Base-by-base conservation (phyloP, 2,113 vertebrate genomes). In the Cebus imitator region DNA sequence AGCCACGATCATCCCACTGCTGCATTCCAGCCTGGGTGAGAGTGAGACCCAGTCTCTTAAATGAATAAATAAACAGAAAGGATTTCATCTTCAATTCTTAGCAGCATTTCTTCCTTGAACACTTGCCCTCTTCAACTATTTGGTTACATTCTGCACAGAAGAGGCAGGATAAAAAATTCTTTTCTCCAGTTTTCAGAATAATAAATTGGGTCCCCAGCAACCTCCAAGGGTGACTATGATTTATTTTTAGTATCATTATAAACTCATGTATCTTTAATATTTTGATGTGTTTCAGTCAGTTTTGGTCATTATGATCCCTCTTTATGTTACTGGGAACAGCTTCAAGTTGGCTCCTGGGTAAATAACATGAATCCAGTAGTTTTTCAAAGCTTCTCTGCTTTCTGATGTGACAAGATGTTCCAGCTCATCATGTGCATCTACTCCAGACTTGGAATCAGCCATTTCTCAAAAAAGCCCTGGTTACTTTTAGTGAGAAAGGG, bases 201-300 rank as follows among this genome's bases (percentile, higher is more conserved):
- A 76, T 30, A 48, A 94, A 57, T 13, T 61, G 18, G 35, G 70
- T 23, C 10, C 35, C 13, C 82, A 86, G 30, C 37, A 96, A 93
- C 32, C 13, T 72, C 68, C 45, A 93, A 83, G 87, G 45, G 58
- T 90, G 45, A 79, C 66, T 45, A 91, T n/a, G 70, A 94, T 84
- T 64, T 91, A 91, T 27, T 97, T 86, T 94, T 57, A 45, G 88
- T 92, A 86, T 75, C 58, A 70, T 61, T 57, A 94, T 85, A 86
- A 76, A 92, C 18, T 68, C n/a, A 4, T 52, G 43, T 81, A 23
- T 80, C 70, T 85, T 84, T 68, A 88, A 48, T 73, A 79, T 85
- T 80, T 50, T 88, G 85, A 55, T 43, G 30, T 66, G 48, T 43
- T 61, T 89, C 37, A 75, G 57, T 2, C 52, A 35, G 27, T 5